Base-by-base conservation (phyloP, 2,113 vertebrate species). In the Haemorhous mexicanus region DNA sequence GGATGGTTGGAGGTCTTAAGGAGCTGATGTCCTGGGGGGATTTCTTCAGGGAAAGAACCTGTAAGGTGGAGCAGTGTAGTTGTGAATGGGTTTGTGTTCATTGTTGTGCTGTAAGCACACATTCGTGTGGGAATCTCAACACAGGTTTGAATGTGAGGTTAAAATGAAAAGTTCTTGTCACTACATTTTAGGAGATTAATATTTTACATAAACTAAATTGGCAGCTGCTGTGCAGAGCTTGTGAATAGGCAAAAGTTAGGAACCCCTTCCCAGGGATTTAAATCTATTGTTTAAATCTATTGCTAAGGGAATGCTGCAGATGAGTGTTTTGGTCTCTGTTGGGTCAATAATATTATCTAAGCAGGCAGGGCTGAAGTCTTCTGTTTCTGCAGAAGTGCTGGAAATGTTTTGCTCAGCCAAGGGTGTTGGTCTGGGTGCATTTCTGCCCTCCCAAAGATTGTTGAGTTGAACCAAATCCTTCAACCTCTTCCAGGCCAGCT, bases 61-160 rank as follows among this genome's bases (percentile, higher is more conserved):
- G 17, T 15, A 23, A 28, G 32, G 21, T 56, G 24, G 27, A 63
- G 37, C 47, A 27, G 2, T 44, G 30, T 2, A 17, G 11, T 4
- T 61, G 32, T 27, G 44, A n/a, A 35, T 52, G 22, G 23, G 24
- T 77, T 69, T 87, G 14, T 47, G 1, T 69, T 81, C 0, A 0
- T 49, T 74, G 35, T 19, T 22, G 27, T 55, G 12, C 2, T 61
- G 4, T 56, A 6, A 16, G 11, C 6, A 27, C n/a, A 17, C 4
- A 1, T 11, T 6, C 0, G 0, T 9, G 39, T 11, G 41, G 46
- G 39, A 61, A 21, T 58, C 39, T 11, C 11, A 9, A 4, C 19
- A 8, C 1, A 47, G 19, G 12, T 41, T 66, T 56, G 50, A 46
- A 23, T 19, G 26, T 0, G 0, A 62, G 35, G 11, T 43, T 69